phyloP scores from a whole-genome alignment of 2,113 vertebrate species.

The Bolborhynchus lineola region DNA sequence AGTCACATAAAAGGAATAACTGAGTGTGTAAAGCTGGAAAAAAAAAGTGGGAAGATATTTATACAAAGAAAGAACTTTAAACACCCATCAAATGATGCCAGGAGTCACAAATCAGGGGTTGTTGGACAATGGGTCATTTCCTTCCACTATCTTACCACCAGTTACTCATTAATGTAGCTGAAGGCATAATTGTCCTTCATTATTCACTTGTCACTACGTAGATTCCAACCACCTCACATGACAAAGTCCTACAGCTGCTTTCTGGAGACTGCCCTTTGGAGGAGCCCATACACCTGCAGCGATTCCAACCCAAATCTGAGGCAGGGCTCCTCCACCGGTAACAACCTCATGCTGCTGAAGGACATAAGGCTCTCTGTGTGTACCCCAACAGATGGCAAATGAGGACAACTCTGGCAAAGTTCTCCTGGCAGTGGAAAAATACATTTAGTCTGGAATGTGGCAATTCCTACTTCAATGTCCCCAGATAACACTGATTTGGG shows the following conservation, averaged over 20 bases:
- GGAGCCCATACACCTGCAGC: slow-evolving; percentile 10
- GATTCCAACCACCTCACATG: slow-evolving; percentile 28
- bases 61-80: slow-evolving; percentile 8
- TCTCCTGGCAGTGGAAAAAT: not conserved
- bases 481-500: not conserved
- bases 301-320: rapidly evolving
- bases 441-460: not conserved
- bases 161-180: not conserved
- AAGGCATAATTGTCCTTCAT: slow-evolving; percentile 57
- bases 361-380: rapidly evolving
- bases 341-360: not conserved
- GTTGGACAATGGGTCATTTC: not conserved
- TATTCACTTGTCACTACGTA: slow-evolving; percentile 63
- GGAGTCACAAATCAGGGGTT: slow-evolving; percentile 7
- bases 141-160: not conserved
- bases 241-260: slow-evolving; percentile 14
- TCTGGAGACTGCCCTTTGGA: not conserved
- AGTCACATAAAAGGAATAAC: slow-evolving; percentile 38
- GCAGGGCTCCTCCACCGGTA: not conserved
- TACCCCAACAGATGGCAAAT: not conserved
- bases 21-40: not conserved
- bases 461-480: no score
- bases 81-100: not conserved
- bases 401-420: not conserved
- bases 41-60: slow-evolving; percentile 28